Conservation (phyloP, 2,797 vertebrate genomes). For the Sparidentex hasta region DNA sequence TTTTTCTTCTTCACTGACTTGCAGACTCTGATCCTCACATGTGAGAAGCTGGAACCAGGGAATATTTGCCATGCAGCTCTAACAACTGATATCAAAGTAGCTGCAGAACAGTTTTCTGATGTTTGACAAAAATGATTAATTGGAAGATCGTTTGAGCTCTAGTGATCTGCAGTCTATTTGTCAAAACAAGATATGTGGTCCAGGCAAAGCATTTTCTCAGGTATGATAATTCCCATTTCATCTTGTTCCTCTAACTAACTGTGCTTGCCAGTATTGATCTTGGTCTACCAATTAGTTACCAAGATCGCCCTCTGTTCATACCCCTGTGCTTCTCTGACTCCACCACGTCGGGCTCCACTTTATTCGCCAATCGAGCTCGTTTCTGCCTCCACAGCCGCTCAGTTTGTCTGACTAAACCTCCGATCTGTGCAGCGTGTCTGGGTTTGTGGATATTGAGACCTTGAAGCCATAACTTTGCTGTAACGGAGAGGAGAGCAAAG, state of each 20-base stretch:
- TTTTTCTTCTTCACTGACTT: not conserved
- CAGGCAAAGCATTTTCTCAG: not conserved
- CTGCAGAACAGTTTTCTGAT: not conserved
- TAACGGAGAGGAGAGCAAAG: slow-evolving; percentile 80
- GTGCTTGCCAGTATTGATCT: not conserved
- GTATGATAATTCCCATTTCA: not conserved
- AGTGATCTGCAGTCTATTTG: not conserved
- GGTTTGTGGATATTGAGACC: slow-evolving; percentile 59
- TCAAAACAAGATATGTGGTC: not conserved
- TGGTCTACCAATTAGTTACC: not conserved
- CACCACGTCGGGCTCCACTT: not conserved
- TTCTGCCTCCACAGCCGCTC: slow-evolving; percentile 53
- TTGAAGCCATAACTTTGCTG: slow-evolving; percentile 70
- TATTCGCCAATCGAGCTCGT: slow-evolving; percentile 3
- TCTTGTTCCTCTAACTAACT: not conserved
- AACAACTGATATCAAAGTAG: not conserved
- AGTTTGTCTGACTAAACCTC: slow-evolving; percentile 55
- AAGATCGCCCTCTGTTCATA: slow-evolving; percentile 4
- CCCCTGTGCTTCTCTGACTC: slow-evolving; percentile 12
- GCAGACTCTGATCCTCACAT: not conserved
- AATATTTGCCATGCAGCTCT: not conserved
- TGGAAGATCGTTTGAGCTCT: no score
- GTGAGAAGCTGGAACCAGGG: not conserved
- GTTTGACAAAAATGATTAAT: not conserved
- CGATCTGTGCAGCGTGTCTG: slow-evolving; percentile 62